Base-by-base conservation (phyloP, 1,140 invertebrate genomes). In the Carcinoscorpius rotundicauda region DNA sequence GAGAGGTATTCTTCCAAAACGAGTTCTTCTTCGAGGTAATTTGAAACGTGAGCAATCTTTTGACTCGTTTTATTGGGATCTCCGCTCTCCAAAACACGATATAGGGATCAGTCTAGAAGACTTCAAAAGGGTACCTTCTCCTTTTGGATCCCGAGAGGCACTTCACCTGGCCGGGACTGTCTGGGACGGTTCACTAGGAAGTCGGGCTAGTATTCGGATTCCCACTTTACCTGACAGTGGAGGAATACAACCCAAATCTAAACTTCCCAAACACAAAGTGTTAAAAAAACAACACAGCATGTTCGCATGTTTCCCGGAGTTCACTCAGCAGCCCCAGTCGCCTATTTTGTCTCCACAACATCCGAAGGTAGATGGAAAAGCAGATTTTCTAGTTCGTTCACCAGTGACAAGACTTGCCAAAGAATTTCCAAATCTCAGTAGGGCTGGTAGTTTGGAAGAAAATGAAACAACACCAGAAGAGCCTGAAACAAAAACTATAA, bases 281-380 rank as follows among this genome's bases (percentile, higher is more conserved):
- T 61, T 73, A 6, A 73, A 73, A 60, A 73, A 73, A 59, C 72
- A 73, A 55, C 72, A 73, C 51, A 68, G 66, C 51, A 73, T 73
- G 72, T 73, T 73, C 56, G 71, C 71, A 29, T 72, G 70, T 60
- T 73, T 70, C 8, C 70, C 68, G 4, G 65, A 66, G 6, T 66
- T 64, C 62, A 63, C 65, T 4, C 64, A 65, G 49, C 64, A 60
- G 9, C 49, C 11, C 4, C 6, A 55, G 6, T 8, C 6, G 6
- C 53, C 53, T n/a, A 6, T n/a, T 55, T n/a, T 57, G 60, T 3
- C 64, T 64, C 11, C 67, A 62, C 29, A 9, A 55, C 61, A 57
- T 49, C 10, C 62, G 29, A 29, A 29, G 29, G 29, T 29, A 29
- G 29, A 29, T 29, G 29, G 29, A 29, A 29, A 29, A 29, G 29